Conservation (phyloP, 1,140 invertebrate genomes). For the Pissodes strobi region DNA sequence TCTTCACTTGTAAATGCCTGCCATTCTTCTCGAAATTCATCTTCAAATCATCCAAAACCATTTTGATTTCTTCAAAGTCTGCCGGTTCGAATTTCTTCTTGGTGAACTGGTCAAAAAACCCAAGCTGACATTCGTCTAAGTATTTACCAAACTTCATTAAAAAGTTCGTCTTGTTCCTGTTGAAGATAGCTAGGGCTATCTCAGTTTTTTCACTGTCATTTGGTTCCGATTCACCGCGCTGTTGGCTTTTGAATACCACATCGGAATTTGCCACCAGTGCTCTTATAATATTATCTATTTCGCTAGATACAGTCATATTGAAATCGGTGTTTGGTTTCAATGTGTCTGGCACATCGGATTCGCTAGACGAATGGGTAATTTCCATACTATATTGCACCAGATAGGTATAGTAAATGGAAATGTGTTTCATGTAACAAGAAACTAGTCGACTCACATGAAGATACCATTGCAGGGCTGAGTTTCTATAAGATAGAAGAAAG, state of each 20-base stretch:
- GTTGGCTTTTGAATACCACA: conserved; percentile 61
- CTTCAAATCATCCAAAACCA: conserved; percentile 64
- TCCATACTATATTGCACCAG: neutral
- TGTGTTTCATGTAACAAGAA: too few species aligned
- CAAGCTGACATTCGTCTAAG: conserved; percentile 68
- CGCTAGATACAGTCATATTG: conserved; percentile 24
- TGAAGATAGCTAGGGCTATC: conserved; percentile 69
- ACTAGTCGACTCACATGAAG: too few species aligned
- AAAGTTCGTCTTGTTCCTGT: conserved; percentile 70
- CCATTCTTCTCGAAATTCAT: conserved; percentile 60
- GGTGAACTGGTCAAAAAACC: conserved; percentile 64
- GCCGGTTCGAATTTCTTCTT: conserved; percentile 46
- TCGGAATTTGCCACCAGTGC: conserved; percentile 38
- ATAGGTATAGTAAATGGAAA: too few species aligned
- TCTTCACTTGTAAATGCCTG: conserved; percentile 67
- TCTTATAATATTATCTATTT: conserved; percentile 40
- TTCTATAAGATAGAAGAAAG: too few species aligned
- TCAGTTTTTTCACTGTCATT: conserved; percentile 68
- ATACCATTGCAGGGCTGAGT: too few species aligned
- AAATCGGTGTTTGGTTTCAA: neutral
- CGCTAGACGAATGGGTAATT: neutral
- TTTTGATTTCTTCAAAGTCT: conserved; percentile 63
- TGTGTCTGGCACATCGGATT: neutral
- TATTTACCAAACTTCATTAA: conserved; percentile 76
- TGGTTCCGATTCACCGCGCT: conserved; percentile 75